Conservation (phyloP, 1,140 invertebrate genomes). For the Paraescarpia echinospica region DNA sequence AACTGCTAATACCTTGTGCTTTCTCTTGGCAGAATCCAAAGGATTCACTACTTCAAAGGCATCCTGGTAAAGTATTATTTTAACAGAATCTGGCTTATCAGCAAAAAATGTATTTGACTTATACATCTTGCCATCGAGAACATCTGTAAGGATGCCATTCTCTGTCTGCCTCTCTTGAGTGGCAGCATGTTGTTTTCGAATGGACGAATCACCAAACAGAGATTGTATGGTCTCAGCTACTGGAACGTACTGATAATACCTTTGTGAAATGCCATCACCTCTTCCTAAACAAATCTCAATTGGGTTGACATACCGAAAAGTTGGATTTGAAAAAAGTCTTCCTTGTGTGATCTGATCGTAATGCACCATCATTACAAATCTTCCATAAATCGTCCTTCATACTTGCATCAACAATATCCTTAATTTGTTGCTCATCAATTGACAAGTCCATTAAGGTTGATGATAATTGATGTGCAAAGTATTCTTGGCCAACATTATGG, state of each 20-base stretch:
- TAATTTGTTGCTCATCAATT: no score
- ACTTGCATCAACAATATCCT: no score
- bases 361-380: no score
- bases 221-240: slow-evolving; percentile 9
- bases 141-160: slow-evolving; percentile 1
- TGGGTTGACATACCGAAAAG: neutral
- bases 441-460: neutral
- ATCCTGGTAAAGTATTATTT: slow-evolving; percentile 16
- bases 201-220: neutral
- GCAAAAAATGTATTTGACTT: neutral
- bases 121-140: slow-evolving; percentile 3
- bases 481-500: neutral
- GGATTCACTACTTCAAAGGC: slow-evolving; percentile 21
- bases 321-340: neutral
- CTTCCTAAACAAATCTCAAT: slow-evolving; percentile 8
- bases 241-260: slow-evolving; percentile 14
- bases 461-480: neutral
- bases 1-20: slow-evolving; percentile 15
- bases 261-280: slow-evolving; percentile 3
- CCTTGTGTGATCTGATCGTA: neutral
- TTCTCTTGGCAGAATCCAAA: slow-evolving; percentile 13
- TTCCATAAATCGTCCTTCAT: no score
- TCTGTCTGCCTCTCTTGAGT: neutral
- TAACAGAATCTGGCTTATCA: slow-evolving; percentile 8
- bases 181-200: neutral